Evolutionary conservation across 2,797 vertebrate species (phyloP), one percentile per base, ranked within the genome.

Genomic region (Epinephelus coioides): DNA sequence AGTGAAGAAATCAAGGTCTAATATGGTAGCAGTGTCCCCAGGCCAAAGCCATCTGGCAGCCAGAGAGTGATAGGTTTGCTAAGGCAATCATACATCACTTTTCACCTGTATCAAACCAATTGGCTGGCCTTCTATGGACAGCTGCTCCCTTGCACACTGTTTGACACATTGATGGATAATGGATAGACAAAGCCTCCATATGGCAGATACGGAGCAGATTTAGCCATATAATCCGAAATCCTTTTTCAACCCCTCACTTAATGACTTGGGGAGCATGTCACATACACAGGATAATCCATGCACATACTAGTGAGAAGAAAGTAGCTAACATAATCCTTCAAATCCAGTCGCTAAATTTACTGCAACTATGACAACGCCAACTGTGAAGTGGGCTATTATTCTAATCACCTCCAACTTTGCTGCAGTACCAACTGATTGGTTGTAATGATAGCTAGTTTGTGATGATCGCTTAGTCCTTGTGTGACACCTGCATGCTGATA

Each of bases 101-200:
- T 92, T 95, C 92, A 92, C 91, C 89, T 94, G 89, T 90, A 90
- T 92, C 91, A 91, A 91, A 93, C 86, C 92, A 93, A 94, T 92
- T 90, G 94, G 85, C 88, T 84, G 84, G 82, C 87, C 91, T 92
- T 92, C 90, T 83, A 87, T 88, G 89, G 89, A 89, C 93, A 94
- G 92, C 90, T 93, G 92, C 94, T 93, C 90, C 86, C 88, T 87
- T 75, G 82, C 85, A 84, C 87, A 71, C 61, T 66, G 63, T 84
- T 85, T 91, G 93, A 94, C 91, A 93, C 76, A 78, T 91, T 92
- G 94, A 94, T 92, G 90, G 90, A 92, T 94, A 92, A 92, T 90
- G 79, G 88, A 91, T 85, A 80, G 84, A 89, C 89, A 83, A 59
- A 88, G 81, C 78, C 86, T 89, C 91, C 90, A 82, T 90, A 91